Evolutionary conservation across 2,888 invertebrate genomes (phyloP).

Genomic region (Diarsia mendica): DNA sequence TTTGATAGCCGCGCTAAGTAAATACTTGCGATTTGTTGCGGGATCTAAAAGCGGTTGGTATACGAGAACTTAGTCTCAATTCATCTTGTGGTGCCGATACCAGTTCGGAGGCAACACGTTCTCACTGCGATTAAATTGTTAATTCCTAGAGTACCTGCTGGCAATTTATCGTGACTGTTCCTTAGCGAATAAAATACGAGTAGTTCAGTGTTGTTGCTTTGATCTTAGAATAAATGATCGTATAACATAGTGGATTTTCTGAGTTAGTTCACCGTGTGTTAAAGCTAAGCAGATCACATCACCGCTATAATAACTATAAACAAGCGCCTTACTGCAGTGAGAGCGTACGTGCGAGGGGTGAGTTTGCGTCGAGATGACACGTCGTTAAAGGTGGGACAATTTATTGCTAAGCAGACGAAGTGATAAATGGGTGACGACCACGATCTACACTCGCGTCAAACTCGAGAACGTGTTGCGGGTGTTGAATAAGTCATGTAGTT

Average conservation of each 20-base stretch:
- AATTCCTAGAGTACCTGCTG: constrained; percentile 26
- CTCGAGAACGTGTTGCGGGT: constrained; percentile 40
- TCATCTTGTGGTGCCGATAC: constrained; percentile 56
- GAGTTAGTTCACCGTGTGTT: constrained; percentile 13
- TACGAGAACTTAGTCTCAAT: constrained; percentile 50
- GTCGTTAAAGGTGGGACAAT: constrained; percentile 60
- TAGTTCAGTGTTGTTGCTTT: neutral
- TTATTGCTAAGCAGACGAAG: constrained; percentile 60
- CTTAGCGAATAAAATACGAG: constrained; percentile 20
- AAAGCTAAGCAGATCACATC: constrained; percentile 45
- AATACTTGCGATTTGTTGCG: constrained; percentile 56
- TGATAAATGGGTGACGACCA: constrained; percentile 59
- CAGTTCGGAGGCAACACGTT: constrained; percentile 33
- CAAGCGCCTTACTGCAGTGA: constrained; percentile 42
- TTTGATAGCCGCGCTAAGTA: constrained; percentile 51
- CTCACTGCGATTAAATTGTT: constrained; percentile 52
- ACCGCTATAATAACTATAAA: constrained; percentile 50
- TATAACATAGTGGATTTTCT: constrained; percentile 16
- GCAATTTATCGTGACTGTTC: constrained; percentile 32
- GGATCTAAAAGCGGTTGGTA: constrained; percentile 44
- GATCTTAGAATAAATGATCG: constrained; percentile 23
- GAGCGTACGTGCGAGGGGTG: constrained; percentile 53
- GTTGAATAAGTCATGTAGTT: constrained; percentile 22
- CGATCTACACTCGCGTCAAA: constrained; percentile 52
- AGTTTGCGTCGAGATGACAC: constrained; percentile 57